Evolutionary conservation across 1,140 invertebrate species (phyloP), one percentile per base, ranked within the genome.

Genomic region (Reticulitermes speratus): DNA sequence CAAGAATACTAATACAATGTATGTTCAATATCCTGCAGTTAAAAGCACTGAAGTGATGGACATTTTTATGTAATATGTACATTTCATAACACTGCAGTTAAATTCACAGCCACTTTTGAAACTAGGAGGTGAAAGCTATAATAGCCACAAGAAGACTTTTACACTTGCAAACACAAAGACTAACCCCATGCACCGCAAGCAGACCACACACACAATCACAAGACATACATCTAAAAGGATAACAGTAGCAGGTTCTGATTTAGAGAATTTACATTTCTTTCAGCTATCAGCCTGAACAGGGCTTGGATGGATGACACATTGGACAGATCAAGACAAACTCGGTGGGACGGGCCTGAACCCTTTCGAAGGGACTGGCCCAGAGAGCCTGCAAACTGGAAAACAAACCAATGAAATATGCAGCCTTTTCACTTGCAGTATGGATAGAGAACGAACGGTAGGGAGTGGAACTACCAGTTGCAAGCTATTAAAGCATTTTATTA

Each of bases 251-350:
- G 52, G 52, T 21, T 55, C 19, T 55, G 52, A 55, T 55, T 55
- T 55, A 55, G 52, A 55, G 52, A 55, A 55, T 55, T 38, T 84
- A 84, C 83, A n/a, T 84, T 84, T 52, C 45, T 84, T 21, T 84
- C 83, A 84, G 45, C 52, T 30, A 84, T n/a, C 30, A 32, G 44
- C 83, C 52, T 84, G 83, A 84, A 55, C 45, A 84, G 45, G 83
- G 83, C 45, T 52, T 52, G 83, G 44, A 84, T 30, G 44, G 83
- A 48, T 84, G 83, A 52, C 30, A 84, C 52, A 84, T 84, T 84
- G n/a, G 44, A 84, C 23, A 55, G 83, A 55, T 84, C 83, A 30
- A 84, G 44, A 84, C 83, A 84, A n/a, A 84, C 83, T 45, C 52
- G 83, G n/a, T n/a, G 65, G 65, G 65, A 75, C n/a, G 65, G 65